A percentile compares a stretch with the other conserved stretches of the same genome.
Conservation (phyloP, 2,797 vertebrate species). For the Cichlasoma orientale region DNA sequence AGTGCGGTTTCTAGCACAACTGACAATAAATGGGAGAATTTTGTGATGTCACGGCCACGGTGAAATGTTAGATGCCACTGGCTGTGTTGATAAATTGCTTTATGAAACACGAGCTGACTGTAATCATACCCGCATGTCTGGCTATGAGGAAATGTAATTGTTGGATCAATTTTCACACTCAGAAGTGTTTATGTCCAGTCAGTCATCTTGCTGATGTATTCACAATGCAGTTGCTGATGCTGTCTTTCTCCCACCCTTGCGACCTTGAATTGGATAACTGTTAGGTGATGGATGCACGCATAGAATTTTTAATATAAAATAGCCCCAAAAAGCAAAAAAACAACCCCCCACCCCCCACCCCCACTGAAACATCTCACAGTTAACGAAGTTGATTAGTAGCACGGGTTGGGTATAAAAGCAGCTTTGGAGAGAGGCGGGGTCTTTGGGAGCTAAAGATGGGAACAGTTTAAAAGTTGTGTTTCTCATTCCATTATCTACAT, state of each 20-base stretch:
- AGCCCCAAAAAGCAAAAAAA: neutral
- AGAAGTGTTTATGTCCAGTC: neutral
- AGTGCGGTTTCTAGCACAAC: slow-evolving; percentile 62
- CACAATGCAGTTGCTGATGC: neutral
- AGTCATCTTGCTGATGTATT: neutral
- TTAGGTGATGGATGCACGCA: neutral
- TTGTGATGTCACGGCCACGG: slow-evolving; percentile 54
- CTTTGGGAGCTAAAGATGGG: neutral
- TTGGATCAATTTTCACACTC: slow-evolving; percentile 15
- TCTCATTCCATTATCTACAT: neutral
- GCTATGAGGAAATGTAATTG: slow-evolving; percentile 35
- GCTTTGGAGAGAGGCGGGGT: too few species aligned
- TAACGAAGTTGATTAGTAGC: neutral
- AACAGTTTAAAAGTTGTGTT: too few species aligned
- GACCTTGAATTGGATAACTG: neutral
- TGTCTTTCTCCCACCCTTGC: neutral
- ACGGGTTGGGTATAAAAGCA: neutral
- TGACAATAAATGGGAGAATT: slow-evolving; percentile 57
- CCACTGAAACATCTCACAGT: neutral
- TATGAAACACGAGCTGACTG: slow-evolving; percentile 49
- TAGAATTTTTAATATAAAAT: neutral
- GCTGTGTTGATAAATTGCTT: slow-evolving; percentile 26
- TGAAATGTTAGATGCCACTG: slow-evolving; percentile 39
- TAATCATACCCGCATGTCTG: slow-evolving; percentile 45
- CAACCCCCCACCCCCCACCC: too few species aligned